Percentiles rank a stretch among this genome's conserved stretches.
These are phyloP conservation scores for Clamator glandarius DNA, from an alignment of 2,797 vertebrate species.

Conservation along the genomic window DNA sequence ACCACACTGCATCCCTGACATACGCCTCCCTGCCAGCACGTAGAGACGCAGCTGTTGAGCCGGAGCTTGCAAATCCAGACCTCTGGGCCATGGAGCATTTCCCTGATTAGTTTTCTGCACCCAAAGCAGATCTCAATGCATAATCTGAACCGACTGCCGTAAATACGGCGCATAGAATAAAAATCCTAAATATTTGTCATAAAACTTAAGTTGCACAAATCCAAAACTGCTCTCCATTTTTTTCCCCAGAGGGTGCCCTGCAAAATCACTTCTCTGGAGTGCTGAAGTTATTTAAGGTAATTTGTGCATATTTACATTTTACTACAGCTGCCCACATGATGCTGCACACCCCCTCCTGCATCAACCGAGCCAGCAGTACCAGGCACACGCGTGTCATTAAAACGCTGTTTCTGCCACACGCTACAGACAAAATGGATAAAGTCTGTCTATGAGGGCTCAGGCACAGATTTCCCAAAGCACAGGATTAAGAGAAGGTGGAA, in stretches of 20 bases:
- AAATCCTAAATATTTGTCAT: background rate
- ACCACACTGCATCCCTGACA: background rate
- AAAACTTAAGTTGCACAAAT: background rate
- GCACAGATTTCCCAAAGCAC: background rate
- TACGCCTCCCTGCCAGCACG: constrained; percentile 10
- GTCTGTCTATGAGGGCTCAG: background rate
- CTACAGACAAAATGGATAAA: background rate
- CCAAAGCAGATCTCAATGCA: background rate
- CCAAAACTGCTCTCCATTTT: background rate
- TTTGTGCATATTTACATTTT: background rate
- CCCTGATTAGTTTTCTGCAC: constrained; percentile 11
- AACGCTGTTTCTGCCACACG: background rate
- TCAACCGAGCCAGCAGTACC: background rate
- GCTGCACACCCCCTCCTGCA: background rate
- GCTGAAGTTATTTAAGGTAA: background rate
- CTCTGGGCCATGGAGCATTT: constrained; percentile 26
- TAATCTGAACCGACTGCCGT: background rate
- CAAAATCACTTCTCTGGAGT: background rate
- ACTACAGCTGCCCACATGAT: background rate
- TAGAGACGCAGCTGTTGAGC: constrained; percentile 34
- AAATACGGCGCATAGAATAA: background rate
- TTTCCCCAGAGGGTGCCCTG: background rate
- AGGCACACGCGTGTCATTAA: background rate
- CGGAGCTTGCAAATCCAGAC: constrained; percentile 21
- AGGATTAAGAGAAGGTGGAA: background rate